These are phyloP conservation scores for Balearica regulorum DNA, from an alignment of 2,797 vertebrate genomes.

Conservation along the genomic window DNA sequence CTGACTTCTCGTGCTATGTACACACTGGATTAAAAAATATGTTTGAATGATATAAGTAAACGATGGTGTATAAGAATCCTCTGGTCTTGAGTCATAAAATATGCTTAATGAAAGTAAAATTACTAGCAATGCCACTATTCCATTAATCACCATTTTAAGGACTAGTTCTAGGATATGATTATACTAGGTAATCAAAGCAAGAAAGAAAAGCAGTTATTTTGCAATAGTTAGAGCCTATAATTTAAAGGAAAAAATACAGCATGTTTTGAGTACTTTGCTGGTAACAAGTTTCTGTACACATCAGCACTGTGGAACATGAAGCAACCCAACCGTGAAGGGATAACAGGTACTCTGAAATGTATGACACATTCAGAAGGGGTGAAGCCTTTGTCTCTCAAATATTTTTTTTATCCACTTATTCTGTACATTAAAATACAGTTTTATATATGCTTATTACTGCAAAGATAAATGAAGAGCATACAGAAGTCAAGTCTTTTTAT, in stretches of 20 bases:
- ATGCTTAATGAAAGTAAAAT: not conserved
- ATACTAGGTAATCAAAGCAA: not conserved
- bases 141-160: not conserved
- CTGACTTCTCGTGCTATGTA: not conserved
- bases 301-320: not conserved
- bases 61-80: not conserved
- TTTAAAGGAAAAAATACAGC: not conserved
- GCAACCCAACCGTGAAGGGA: not conserved
- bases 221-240: not conserved
- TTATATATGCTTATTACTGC: not conserved
- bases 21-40: not conserved
- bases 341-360: not conserved
- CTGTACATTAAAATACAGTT: not conserved
- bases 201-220: not conserved
- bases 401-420: not conserved
- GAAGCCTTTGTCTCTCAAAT: not conserved
- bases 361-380: not conserved
- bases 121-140: not conserved
- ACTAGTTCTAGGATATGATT: not conserved
- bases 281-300: not conserved
- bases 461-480: not conserved
- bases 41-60: not conserved
- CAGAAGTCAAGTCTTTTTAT: not conserved
- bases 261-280: not conserved
- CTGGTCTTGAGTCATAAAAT: not conserved